Conservation (phyloP, 2,888 invertebrate species). For the Digitonthophagus gazella region DNA sequence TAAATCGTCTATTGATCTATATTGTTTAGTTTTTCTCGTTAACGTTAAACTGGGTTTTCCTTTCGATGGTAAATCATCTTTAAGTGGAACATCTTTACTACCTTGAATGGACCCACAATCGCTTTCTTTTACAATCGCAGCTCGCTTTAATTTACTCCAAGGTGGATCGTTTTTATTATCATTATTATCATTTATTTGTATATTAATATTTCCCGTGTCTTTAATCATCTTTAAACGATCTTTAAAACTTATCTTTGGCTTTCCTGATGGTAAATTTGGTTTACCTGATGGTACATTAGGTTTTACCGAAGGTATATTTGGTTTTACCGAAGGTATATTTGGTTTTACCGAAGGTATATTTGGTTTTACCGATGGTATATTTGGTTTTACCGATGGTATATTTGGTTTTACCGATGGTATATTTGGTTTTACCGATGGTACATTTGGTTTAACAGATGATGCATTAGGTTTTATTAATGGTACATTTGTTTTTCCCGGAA, state of each 20-base stretch:
- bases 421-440: no score
- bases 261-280: slow-evolving; percentile 30
- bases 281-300: slow-evolving; percentile 10
- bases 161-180: slow-evolving; percentile 54
- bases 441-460: no score
- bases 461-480: no score
- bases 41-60: slow-evolving; percentile 42
- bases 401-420: no score
- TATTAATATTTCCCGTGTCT: slow-evolving; percentile 39
- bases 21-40: slow-evolving; percentile 60
- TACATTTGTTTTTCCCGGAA: no score
- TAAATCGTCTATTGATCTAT: slow-evolving; percentile 79
- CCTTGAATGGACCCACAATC: slow-evolving; percentile 1
- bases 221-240: slow-evolving; percentile 44
- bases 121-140: slow-evolving; percentile 58
- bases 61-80: slow-evolving; percentile 23
- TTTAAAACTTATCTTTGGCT: slow-evolving; percentile 34
- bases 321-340: no score
- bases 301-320: no score
- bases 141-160: slow-evolving; percentile 78
- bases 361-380: no score
- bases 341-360: no score
- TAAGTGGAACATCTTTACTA: background rate
- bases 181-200: slow-evolving; percentile 24
- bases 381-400: no score